Base-by-base conservation (phyloP, 2,113 vertebrate species). In the Psilopsiagon aurifrons region DNA sequence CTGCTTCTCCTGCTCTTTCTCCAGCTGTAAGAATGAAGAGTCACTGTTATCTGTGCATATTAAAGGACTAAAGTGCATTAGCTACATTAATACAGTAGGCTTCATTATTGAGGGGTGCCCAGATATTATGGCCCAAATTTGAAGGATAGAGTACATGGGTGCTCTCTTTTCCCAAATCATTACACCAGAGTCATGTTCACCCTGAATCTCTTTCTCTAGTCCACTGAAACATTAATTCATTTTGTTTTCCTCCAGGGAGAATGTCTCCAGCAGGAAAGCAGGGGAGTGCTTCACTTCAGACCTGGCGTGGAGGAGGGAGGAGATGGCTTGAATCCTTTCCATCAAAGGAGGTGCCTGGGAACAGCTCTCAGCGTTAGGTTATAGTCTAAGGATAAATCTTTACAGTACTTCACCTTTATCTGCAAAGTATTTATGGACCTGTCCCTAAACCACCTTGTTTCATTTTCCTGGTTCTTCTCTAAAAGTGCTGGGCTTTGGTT, bases 1-100 rank as follows among this genome's bases (percentile, higher is more conserved):
- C 23, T 98, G 97, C 91, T 98, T 98, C 69, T 98, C 97, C 62
- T 98, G 98, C 77, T 98, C 98, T 46, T 97, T 98, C 90, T 99
- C 99, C 97, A 99, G 16, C 99, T 99, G 96, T 31, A 94, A 95
- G 66, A 94, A 55, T 97, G 51, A 95, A 59, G 55, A 85, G 79
- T 52, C 9, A n/a, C 29, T 2, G 6, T 86, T 95, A 90, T 9
- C 20, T 52, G n/a, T 57, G 41, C 17, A 17, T 46, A 14, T 37
- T 35, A 57, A 84, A 70, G 44, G 39, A 82, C 28, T 46, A 19
- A 81, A 92, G 29, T 17, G 15, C 57, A 37, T 68, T 41, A 73
- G 17, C 63, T 74, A 44, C 4, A 3, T 63, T 81, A 74, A 87
- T 89, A 51, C 0, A 1, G 8, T 49, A 13, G 9, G 33, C 9